These are phyloP conservation scores for Lasioglossum baleicum DNA, from an alignment of 1,140 invertebrate species.

Conservation along the genomic window DNA sequence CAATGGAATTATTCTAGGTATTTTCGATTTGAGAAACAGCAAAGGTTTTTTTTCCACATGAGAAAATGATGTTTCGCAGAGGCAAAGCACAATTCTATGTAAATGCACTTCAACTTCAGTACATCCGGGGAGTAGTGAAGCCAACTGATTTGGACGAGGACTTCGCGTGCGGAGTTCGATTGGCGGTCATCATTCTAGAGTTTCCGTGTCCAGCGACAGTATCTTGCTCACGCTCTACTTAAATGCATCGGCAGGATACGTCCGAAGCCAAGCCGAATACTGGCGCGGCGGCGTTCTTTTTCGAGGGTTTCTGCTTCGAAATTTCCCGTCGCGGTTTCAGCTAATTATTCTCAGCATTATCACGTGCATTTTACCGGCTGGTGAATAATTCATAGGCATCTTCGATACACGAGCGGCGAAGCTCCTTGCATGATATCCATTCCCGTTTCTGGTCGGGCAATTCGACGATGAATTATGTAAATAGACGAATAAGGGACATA, in stretches of 20 bases:
- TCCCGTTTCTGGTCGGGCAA: constrained; percentile 26
- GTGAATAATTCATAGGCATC: constrained; percentile 40
- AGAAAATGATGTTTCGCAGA: neutral
- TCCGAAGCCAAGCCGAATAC: neutral
- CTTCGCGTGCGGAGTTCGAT: constrained; percentile 26
- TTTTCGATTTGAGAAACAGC: no score
- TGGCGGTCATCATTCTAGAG: constrained; percentile 34
- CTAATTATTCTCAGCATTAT: constrained; percentile 40
- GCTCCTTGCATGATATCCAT: constrained; percentile 13
- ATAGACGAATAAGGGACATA: constrained; percentile 24
- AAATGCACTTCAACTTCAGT: neutral
- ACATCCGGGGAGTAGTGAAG: neutral
- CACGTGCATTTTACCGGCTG: constrained; percentile 10
- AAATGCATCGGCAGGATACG: constrained; percentile 18
- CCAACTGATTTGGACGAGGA: constrained; percentile 7
- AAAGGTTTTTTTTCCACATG: neutral
- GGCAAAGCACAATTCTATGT: neutral
- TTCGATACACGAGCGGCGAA: constrained; percentile 24
- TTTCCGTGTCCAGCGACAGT: constrained; percentile 35
- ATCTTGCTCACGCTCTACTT: constrained; percentile 24
- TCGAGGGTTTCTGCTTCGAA: constrained; percentile 2
- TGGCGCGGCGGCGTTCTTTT: neutral
- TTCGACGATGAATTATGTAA: constrained; percentile 40
- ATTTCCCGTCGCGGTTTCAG: neutral
- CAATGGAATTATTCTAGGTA: no score